phyloP scores from a whole-genome alignment of 2,113 vertebrate genomes.

The Rhadina sibilatrix region DNA sequence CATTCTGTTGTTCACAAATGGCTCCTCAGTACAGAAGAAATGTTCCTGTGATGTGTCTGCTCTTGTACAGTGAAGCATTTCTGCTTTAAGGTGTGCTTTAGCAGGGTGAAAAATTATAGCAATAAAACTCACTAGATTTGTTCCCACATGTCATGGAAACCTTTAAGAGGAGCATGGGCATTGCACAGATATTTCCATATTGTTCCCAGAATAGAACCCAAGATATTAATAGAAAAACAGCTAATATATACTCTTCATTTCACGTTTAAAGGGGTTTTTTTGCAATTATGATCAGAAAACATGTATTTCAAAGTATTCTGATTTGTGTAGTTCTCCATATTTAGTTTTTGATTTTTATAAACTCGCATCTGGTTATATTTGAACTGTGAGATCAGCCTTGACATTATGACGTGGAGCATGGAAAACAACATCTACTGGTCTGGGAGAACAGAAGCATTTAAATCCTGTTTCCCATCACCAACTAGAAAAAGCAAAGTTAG shows the following conservation, averaged over 20 bases:
- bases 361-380: neutral
- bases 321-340: neutral
- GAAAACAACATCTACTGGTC: neutral
- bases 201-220: accelerated
- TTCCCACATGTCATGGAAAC: neutral
- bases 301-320: neutral
- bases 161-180: neutral
- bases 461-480: neutral
- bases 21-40: neutral
- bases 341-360: neutral
- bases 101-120: neutral
- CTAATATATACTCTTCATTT: neutral
- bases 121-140: neutral
- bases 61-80: neutral
- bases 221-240: neutral
- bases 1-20: neutral
- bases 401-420: neutral
- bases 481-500: neutral
- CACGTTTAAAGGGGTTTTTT: neutral
- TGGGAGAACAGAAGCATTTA: neutral
- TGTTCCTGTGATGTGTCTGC: accelerated
- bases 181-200: neutral
- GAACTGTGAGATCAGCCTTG: neutral
- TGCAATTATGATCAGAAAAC: neutral
- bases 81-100: neutral